These are phyloP conservation scores for Aporrectodea caliginosa DNA, from an alignment of 1,140 invertebrate genomes.

Conservation along the genomic window DNA sequence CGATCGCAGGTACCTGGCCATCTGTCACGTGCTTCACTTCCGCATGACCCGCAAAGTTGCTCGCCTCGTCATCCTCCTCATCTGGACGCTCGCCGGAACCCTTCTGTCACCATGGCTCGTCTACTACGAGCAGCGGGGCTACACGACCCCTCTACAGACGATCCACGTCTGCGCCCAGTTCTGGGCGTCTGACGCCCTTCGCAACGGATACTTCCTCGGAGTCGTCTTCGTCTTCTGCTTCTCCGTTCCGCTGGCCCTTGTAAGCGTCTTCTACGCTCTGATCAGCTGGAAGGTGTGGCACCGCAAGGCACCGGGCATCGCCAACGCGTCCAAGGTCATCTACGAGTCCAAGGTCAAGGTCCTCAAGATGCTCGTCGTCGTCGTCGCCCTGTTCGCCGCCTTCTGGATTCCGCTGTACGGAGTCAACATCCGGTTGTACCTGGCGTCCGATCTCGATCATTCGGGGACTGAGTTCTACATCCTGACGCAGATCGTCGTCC, in stretches of 20 bases:
- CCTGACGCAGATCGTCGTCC: slow-evolving; percentile 61
- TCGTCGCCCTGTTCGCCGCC: slow-evolving; percentile 87
- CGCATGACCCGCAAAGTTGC: slow-evolving; percentile 83
- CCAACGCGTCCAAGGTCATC: slow-evolving; percentile 5
- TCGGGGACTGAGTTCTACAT: slow-evolving; percentile 44
- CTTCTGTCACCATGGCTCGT: slow-evolving; percentile 83
- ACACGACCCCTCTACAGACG: slow-evolving; percentile 23
- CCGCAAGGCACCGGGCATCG: neutral
- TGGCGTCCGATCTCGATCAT: slow-evolving; percentile 20
- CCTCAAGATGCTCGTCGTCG: slow-evolving; percentile 91
- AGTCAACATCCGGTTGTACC: slow-evolving; percentile 41
- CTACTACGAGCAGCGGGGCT: slow-evolving; percentile 67
- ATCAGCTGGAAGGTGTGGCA: slow-evolving; percentile 64
- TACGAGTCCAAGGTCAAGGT: slow-evolving; percentile 60
- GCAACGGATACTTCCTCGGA: slow-evolving; percentile 78
- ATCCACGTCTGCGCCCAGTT: slow-evolving; percentile 37
- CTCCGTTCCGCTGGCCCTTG: slow-evolving; percentile 83
- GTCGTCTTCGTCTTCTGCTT: slow-evolving; percentile 86
- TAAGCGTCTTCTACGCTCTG: slow-evolving; percentile 83
- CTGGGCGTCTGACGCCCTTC: slow-evolving; percentile 60
- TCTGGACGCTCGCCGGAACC: slow-evolving; percentile 80
- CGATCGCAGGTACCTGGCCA: slow-evolving; percentile 86
- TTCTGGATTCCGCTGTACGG: slow-evolving; percentile 90
- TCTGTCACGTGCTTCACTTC: slow-evolving; percentile 86
- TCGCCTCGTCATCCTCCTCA: slow-evolving; percentile 79